Percentiles rank a stretch among this genome's conserved stretches.
phyloP scores from a whole-genome alignment of 2,888 invertebrate genomes.

The Lepidocyrtinus sp. region DNA sequence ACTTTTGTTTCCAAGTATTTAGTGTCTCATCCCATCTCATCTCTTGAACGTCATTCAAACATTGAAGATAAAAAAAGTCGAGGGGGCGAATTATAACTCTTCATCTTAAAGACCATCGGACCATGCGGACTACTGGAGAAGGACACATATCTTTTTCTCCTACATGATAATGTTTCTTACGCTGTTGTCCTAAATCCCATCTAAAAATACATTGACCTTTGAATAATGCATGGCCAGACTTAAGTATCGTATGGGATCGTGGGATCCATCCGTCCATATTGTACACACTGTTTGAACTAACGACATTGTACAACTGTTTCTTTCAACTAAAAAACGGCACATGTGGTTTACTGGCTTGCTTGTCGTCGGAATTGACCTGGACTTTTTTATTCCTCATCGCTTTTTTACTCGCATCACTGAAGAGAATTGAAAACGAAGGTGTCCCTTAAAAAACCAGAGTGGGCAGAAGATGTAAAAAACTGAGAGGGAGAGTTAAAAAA shows the following conservation, averaged over 20 bases:
- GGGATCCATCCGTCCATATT: constrained; percentile 10
- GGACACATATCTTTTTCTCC: background rate
- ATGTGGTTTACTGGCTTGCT: constrained; percentile 19
- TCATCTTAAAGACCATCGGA: background rate
- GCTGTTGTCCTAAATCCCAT: background rate
- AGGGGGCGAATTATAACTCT: background rate
- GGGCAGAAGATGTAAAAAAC: constrained; percentile 23
- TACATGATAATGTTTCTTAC: background rate
- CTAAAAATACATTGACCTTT: constrained; percentile 11
- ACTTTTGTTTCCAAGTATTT: background rate
- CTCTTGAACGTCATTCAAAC: too few species aligned
- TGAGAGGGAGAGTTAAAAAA: constrained; percentile 23
- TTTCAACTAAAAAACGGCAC: background rate
- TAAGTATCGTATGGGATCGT: background rate
- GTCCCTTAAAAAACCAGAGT: constrained; percentile 29
- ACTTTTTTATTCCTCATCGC: constrained; percentile 20
- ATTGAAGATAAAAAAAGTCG: too few species aligned
- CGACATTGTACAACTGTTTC: background rate
- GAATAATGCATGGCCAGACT: background rate
- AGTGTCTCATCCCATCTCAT: too few species aligned
- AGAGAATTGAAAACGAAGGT: constrained; percentile 16
- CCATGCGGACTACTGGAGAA: background rate
- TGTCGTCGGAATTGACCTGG: background rate
- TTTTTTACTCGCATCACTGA: constrained; percentile 17
- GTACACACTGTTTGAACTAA: background rate